Evolutionary conservation across 2,888 invertebrate species (phyloP).

Genomic region (Platerodrilus igneus): DNA sequence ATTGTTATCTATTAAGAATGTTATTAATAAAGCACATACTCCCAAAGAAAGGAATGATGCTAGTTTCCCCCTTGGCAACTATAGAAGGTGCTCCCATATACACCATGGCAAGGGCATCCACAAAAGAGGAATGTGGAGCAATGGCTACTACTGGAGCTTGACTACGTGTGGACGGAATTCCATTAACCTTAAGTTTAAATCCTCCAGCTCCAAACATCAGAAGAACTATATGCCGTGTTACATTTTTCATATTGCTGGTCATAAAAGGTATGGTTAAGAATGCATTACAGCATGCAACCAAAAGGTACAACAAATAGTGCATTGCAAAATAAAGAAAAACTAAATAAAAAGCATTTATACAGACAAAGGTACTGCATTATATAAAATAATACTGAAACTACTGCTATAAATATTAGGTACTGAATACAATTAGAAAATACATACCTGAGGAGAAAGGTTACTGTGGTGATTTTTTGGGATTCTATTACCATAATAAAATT

Average conservation of each 20-base stretch:
- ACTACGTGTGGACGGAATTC: constrained; percentile 53
- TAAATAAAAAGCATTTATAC: not conserved
- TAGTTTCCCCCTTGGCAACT: constrained; percentile 84
- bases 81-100: constrained; percentile 81
- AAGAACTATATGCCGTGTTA: constrained; percentile 66
- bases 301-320: too few species aligned
- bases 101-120: constrained; percentile 82
- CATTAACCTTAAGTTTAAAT: constrained; percentile 76
- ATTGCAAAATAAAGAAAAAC: constrained; percentile 5
- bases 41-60: constrained; percentile 81
- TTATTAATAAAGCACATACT: constrained; percentile 67
- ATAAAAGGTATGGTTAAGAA: constrained; percentile 19
- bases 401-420: not conserved
- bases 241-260: constrained; percentile 51
- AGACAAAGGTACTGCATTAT: not conserved
- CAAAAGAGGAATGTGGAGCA: constrained; percentile 89
- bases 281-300: constrained; percentile 12
- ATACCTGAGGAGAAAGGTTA: not conserved
- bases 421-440: not conserved
- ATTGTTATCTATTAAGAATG: too few species aligned
- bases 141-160: constrained; percentile 82
- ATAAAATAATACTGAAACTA: not conserved
- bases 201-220: constrained; percentile 75
- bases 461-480: not conserved
- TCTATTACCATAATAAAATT: too few species aligned